These are phyloP conservation scores for Neoniphon sammara DNA, from an alignment of 2,797 vertebrate species.

Conservation along the genomic window DNA sequence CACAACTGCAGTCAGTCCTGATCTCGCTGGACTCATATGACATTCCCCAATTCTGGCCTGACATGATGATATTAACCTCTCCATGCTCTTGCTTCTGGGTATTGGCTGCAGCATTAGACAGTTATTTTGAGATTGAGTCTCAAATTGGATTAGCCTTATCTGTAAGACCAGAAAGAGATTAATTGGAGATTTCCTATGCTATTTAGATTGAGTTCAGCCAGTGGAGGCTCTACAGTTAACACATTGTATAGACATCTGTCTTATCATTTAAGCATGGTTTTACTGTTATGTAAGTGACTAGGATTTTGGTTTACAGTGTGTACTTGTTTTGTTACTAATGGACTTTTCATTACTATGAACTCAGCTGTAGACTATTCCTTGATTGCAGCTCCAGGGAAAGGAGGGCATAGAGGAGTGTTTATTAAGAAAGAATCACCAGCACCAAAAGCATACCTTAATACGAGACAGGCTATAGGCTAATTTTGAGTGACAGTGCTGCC, in stretches of 20 bases:
- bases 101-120: conserved; percentile 7
- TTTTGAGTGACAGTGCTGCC: neutral
- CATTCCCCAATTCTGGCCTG: neutral
- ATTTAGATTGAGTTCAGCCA: conserved; percentile 22
- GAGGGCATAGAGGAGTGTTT: neutral
- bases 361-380: neutral
- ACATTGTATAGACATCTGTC: neutral
- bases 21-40: neutral
- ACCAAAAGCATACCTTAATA: conserved; percentile 6
- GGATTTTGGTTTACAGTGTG: too few species aligned
- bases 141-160: conserved; percentile 38
- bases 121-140: conserved; percentile 46
- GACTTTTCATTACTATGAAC: neutral
- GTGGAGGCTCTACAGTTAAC: conserved; percentile 12
- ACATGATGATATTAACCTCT: neutral
- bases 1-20: neutral
- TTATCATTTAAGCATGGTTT: neutral
- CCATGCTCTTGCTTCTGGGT: conserved; percentile 7
- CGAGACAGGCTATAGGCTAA: neutral
- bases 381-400: neutral
- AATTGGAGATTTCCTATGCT: conserved; percentile 37
- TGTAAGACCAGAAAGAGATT: conserved; percentile 34
- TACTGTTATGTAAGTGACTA: too few species aligned
- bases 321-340: neutral
- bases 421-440: neutral